Percentiles rank a stretch among this genome's conserved stretches.
Conservation (phyloP, 2,888 invertebrate genomes). For the Leucozona laternaria region DNA sequence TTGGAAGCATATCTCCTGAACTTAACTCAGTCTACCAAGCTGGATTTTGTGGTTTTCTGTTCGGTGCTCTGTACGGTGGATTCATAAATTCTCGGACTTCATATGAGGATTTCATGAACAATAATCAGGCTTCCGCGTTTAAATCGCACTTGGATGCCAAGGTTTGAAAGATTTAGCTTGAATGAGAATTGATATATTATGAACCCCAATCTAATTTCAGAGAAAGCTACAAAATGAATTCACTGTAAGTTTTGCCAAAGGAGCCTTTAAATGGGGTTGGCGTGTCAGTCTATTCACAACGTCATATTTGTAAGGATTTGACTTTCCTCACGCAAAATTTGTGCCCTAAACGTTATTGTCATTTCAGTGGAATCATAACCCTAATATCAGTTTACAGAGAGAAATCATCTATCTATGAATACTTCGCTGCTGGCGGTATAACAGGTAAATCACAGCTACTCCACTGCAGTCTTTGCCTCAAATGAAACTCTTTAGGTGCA, state of each 20-base stretch:
- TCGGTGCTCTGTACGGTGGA: conserved; percentile 88
- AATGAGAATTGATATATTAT: background rate
- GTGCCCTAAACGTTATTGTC: background rate
- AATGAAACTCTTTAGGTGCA: conserved; percentile 83
- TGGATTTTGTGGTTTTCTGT: conserved; percentile 85
- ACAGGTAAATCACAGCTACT: conserved; percentile 80
- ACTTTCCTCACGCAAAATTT: too few species aligned
- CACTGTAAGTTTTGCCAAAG: conserved; percentile 88
- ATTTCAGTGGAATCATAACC: conserved; percentile 87
- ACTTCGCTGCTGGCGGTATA: conserved; percentile 86
- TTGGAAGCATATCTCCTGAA: conserved; percentile 87
- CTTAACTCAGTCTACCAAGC: conserved; percentile 86
- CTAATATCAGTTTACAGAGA: conserved; percentile 88
- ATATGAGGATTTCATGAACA: conserved; percentile 88
- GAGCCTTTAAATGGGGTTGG: conserved; percentile 89
- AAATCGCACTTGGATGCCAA: conserved; percentile 88
- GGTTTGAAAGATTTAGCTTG: conserved; percentile 82
- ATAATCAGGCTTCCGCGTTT: conserved; percentile 90
- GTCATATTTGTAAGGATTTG: conserved; percentile 87
- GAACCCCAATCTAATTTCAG: conserved; percentile 81
- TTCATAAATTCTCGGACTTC: conserved; percentile 86
- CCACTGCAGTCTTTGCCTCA: background rate
- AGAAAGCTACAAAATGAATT: conserved; percentile 89
- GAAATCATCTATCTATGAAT: conserved; percentile 88
- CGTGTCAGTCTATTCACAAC: conserved; percentile 88